A percentile compares a stretch with the other conserved stretches of the same genome.
Conservation (phyloP, 1,140 invertebrate species). For the Carposina sasakii region DNA sequence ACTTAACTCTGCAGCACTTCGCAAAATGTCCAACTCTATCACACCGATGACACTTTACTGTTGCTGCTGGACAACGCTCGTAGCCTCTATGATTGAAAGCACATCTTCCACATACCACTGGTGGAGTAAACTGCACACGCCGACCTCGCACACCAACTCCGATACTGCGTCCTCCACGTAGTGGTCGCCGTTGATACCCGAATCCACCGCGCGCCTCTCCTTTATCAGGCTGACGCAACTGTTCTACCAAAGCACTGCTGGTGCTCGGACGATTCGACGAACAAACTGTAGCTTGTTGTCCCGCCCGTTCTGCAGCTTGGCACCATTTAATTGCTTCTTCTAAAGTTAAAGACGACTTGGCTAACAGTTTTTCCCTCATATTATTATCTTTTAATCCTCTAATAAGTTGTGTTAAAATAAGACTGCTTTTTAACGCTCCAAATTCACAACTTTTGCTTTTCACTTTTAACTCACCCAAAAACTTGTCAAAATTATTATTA, state of each 20-base stretch:
- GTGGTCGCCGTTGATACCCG: neutral
- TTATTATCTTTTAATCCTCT: neutral
- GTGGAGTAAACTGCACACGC: neutral
- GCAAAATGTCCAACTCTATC: slow-evolving; percentile 11
- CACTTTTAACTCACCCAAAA: neutral
- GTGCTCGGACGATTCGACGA: too few species aligned
- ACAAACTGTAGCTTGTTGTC: neutral
- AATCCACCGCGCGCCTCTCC: neutral
- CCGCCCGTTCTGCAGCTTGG: neutral
- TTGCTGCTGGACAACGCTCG: neutral
- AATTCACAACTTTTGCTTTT: neutral
- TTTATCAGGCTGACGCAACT: neutral
- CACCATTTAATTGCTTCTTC: slow-evolving; percentile 9
- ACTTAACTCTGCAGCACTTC: neutral
- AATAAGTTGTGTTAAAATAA: too few species aligned
- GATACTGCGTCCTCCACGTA: neutral
- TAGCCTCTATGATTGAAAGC: slow-evolving; percentile 2
- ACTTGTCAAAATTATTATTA: neutral
- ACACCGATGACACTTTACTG: slow-evolving; percentile 14
- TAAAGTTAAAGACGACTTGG: neutral
- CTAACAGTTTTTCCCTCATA: slow-evolving; percentile 6
- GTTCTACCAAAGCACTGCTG: too few species aligned
- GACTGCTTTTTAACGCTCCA: neutral
- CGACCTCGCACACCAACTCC: neutral
- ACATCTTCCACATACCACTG: slow-evolving; percentile 4